Percentiles rank a stretch among this genome's conserved stretches.
These are phyloP conservation scores for Phyllostomus discolor DNA, from an alignment of 2,113 vertebrate genomes.

Conservation along the genomic window DNA sequence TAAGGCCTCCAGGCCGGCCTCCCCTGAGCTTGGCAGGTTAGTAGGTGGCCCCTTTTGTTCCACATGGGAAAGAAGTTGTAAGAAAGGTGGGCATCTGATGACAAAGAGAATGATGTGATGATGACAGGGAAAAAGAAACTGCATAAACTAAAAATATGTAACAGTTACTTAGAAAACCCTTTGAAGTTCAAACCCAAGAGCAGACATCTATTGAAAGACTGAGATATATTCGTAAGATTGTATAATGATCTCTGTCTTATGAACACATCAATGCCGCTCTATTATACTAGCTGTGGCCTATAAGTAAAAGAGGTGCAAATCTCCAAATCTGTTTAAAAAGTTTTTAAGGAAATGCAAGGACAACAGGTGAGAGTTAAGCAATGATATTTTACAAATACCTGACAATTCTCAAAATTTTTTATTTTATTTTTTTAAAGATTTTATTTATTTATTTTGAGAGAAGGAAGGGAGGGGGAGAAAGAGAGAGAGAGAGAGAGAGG, in stretches of 20 bases:
- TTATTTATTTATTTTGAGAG: no score
- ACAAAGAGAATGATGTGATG: not conserved
- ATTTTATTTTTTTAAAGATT: no score
- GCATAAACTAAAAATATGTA: not conserved
- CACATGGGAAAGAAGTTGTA: not conserved
- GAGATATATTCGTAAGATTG: not conserved
- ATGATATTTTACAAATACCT: not conserved
- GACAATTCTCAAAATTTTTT: not conserved
- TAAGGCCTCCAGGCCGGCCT: no score
- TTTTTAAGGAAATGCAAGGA: not conserved
- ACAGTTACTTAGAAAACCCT: not conserved
- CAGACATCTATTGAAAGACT: not conserved
- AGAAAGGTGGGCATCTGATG: not conserved
- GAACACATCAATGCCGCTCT: not conserved
- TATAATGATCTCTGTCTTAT: not conserved
- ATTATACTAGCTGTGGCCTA: not conserved
- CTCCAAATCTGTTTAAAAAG: not conserved
- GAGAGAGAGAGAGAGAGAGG: no score
- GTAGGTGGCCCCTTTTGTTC: no score
- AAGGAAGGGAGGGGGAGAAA: no score
- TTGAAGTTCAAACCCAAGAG: not conserved
- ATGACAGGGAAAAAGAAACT: not conserved
- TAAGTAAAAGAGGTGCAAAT: not conserved
- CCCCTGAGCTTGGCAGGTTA: no score
- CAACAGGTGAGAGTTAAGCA: not conserved